Conservation (phyloP, 2,797 vertebrate species). For the Choloepus didactylus region DNA sequence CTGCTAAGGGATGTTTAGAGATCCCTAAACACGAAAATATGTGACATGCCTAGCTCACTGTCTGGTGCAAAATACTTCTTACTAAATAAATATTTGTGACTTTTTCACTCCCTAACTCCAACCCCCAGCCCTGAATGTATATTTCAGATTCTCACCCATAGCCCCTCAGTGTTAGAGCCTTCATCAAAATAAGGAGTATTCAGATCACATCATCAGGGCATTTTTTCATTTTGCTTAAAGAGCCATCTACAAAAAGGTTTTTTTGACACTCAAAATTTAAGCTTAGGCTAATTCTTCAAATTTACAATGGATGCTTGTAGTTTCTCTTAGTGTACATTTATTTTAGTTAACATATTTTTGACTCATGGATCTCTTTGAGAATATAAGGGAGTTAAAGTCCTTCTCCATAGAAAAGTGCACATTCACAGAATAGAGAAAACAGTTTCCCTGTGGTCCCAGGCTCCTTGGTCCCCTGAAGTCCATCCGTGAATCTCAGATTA, state of each 20-base stretch:
- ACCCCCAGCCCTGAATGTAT: background rate
- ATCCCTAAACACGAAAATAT: background rate
- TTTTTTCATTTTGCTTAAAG: constrained; percentile 11
- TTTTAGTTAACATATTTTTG: background rate
- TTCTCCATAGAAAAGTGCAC: background rate
- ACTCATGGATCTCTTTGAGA: background rate
- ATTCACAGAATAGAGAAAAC: background rate
- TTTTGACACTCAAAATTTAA: background rate
- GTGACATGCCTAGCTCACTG: background rate
- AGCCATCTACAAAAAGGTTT: background rate
- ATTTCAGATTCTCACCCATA: background rate
- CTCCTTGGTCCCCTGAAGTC: background rate
- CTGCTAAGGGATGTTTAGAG: background rate
- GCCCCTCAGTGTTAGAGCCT: background rate
- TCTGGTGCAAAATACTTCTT: background rate
- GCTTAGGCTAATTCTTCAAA: constrained; percentile 11
- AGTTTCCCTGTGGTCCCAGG: background rate
- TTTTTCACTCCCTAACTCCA: background rate
- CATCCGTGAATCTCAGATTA: background rate
- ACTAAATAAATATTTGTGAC: background rate
- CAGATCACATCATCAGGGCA: background rate
- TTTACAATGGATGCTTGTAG: background rate
- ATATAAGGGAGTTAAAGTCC: background rate
- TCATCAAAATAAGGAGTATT: background rate
- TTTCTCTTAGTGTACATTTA: background rate